Percentiles rank a stretch among this genome's conserved stretches.
phyloP scores from a whole-genome alignment of 1,140 invertebrate genomes.

The Drosophila serrata region DNA sequence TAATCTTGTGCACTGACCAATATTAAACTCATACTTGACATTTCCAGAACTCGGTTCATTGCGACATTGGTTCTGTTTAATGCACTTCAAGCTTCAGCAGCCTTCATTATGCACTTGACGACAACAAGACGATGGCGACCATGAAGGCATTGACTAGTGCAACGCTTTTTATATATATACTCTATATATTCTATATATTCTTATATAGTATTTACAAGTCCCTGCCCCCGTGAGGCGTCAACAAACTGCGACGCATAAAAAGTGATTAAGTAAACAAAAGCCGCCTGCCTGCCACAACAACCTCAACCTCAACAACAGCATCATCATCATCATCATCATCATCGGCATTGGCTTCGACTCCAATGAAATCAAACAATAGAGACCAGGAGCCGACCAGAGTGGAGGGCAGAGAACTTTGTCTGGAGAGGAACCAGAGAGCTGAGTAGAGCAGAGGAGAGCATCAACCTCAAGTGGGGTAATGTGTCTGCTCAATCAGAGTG shows the following conservation, averaged over 20 bases:
- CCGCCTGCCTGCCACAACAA: slow-evolving; percentile 27
- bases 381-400: slow-evolving; percentile 6
- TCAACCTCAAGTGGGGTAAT: slow-evolving; percentile 55
- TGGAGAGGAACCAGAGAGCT: slow-evolving; percentile 21
- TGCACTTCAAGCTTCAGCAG: slow-evolving; percentile 35
- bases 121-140: slow-evolving; percentile 40
- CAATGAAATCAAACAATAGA: slow-evolving; percentile 67
- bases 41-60: slow-evolving; percentile 30
- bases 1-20: not conserved
- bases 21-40: slow-evolving; percentile 3
- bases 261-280: slow-evolving; percentile 71
- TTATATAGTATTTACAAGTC: slow-evolving; percentile 9
- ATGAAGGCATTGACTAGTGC: slow-evolving; percentile 46
- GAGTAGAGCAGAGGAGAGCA: slow-evolving; percentile 15
- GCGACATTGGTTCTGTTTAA: slow-evolving; percentile 48
- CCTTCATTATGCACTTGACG: slow-evolving; percentile 32
- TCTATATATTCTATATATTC: slow-evolving; percentile 26
- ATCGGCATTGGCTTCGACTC: slow-evolving; percentile 21
- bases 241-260: slow-evolving; percentile 59
- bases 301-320: slow-evolving; percentile 19
- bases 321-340: not conserved
- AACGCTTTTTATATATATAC: slow-evolving; percentile 11
- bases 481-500: slow-evolving; percentile 54
- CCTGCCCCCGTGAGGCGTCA: slow-evolving; percentile 29
- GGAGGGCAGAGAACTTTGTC: slow-evolving; percentile 33